A percentile compares a stretch with the other conserved stretches of the same genome.
phyloP scores from a whole-genome alignment of 2,888 invertebrate species.

The Empis livida region DNA sequence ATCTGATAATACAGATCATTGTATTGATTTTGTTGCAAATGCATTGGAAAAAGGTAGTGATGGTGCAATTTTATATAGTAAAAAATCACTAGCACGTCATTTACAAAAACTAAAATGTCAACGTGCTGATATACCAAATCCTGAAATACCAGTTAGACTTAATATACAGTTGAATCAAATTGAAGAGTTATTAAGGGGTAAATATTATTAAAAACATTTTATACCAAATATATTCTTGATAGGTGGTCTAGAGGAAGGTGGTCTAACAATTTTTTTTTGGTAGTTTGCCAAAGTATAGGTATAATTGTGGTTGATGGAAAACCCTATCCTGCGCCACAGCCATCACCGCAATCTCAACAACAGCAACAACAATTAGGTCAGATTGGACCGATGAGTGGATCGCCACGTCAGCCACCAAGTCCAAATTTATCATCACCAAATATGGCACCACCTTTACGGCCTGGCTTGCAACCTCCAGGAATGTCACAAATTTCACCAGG shows the following conservation, averaged over 20 bases:
- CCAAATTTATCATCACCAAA: conserved; percentile 32
- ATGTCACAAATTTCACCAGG: conserved; percentile 31
- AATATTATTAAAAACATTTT: background rate
- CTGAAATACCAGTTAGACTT: conserved; percentile 76
- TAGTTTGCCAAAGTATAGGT: conserved; percentile 46
- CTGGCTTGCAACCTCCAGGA: conserved; percentile 28
- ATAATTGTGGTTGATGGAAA: conserved; percentile 74
- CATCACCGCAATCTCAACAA: conserved; percentile 15
- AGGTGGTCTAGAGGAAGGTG: too few relatives aligned
- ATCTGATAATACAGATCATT: conserved; percentile 77
- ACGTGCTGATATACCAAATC: conserved; percentile 78
- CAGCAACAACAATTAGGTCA: conserved; percentile 3
- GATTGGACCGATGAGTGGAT: conserved; percentile 17
- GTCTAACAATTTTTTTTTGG: too few relatives aligned
- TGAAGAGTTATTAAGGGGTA: conserved; percentile 65
- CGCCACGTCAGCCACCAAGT: conserved; percentile 33
- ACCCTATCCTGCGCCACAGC: conserved; percentile 48
- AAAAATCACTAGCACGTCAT: conserved; percentile 61
- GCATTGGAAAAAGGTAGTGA: conserved; percentile 71
- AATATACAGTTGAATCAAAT: conserved; percentile 68
- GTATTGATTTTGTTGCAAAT: conserved; percentile 68
- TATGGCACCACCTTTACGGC: conserved; percentile 33
- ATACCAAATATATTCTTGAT: too few relatives aligned
- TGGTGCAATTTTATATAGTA: conserved; percentile 70
- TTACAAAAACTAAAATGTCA: conserved; percentile 69